Evolutionary conservation across 2,113 vertebrate genomes (phyloP).

Genomic region (Nycticorax nycticorax): DNA sequence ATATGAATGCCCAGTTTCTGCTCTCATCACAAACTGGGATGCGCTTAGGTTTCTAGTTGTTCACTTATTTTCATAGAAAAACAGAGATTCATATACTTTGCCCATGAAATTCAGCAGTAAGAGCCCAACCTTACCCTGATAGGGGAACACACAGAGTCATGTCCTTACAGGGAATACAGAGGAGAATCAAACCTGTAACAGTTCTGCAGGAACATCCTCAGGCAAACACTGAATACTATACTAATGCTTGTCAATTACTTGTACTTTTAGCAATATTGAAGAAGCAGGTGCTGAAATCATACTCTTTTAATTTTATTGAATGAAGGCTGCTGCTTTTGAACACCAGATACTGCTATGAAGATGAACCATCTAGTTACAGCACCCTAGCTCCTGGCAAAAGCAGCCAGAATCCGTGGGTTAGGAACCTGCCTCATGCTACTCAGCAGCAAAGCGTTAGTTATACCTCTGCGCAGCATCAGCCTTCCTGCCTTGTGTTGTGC

Average conservation of each 20-base stretch:
- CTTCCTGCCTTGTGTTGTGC: not conserved
- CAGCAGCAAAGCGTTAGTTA: not conserved
- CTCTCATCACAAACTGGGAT: not conserved
- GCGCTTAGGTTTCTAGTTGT: not conserved
- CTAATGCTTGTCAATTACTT: not conserved
- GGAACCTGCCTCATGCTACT: not conserved
- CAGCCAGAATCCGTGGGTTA: not conserved
- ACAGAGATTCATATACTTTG: not conserved
- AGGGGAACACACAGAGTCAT: not conserved
- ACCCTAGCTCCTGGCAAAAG: not conserved
- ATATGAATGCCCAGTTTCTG: not conserved
- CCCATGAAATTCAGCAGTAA: not conserved
- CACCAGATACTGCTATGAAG: not conserved
- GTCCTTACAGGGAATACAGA: not conserved
- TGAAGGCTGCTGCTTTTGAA: not conserved
- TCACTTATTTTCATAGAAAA: not conserved
- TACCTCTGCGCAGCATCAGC: not conserved
- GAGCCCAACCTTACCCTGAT: not conserved
- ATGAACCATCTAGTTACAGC: not conserved
- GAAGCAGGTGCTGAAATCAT: not conserved
- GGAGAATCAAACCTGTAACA: not conserved
- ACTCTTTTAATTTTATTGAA: not conserved
- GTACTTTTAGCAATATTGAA: not conserved
- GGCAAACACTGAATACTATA: not conserved
- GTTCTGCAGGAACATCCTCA: not conserved